These are phyloP conservation scores for Anoura caudifer DNA, from an alignment of 2,113 vertebrate species.

Conservation along the genomic window DNA sequence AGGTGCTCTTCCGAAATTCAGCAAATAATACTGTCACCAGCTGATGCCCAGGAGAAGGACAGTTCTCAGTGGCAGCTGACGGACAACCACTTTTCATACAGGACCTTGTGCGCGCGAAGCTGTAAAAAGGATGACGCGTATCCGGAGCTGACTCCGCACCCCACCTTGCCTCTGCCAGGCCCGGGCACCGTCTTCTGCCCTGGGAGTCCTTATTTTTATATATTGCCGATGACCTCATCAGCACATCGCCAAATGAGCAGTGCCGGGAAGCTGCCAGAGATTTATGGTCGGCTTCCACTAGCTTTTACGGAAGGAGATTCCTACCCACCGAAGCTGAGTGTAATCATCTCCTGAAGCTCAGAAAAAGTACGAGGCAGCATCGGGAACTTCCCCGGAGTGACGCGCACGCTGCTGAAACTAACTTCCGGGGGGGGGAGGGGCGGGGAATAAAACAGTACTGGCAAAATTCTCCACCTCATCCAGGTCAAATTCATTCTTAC, in stretches of 20 bases:
- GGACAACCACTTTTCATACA: neutral
- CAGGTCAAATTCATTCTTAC: neutral
- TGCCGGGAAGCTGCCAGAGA: neutral
- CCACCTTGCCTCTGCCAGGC: neutral
- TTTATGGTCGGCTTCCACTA: neutral
- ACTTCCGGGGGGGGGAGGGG: neutral
- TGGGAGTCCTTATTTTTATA: neutral
- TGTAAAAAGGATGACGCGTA: neutral
- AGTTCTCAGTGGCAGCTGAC: neutral
- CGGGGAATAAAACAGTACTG: no score
- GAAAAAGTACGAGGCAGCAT: neutral
- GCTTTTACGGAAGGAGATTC: neutral
- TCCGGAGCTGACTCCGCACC: neutral
- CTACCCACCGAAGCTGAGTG: neutral
- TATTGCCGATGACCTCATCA: neutral
- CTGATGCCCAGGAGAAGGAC: neutral
- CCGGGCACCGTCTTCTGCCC: neutral
- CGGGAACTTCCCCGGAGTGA: neutral
- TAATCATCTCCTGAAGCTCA: neutral
- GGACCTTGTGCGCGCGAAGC: neutral
- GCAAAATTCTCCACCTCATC: neutral
- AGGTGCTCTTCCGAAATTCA: neutral
- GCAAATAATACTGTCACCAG: neutral
- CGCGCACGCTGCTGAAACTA: neutral
- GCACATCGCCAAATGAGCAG: neutral